These are phyloP conservation scores for Steatocranus sp. DNA, from an alignment of 2,797 vertebrate species.

Conservation along the genomic window DNA sequence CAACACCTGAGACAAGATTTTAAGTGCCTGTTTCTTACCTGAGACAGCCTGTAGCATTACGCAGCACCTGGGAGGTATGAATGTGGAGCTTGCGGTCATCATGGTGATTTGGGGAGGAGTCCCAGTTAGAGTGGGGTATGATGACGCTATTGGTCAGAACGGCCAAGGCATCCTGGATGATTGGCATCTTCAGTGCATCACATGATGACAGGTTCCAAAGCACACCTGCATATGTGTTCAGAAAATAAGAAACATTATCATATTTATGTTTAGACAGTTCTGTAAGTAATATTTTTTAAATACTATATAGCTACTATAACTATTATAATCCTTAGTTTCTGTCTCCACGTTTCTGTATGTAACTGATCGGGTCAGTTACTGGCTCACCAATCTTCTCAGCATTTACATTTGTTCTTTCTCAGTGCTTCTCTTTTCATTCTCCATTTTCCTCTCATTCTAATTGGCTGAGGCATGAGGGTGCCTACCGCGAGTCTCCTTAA, in stretches of 20 bases:
- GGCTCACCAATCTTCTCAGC: neutral
- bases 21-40: conserved; percentile 69
- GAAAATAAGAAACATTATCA: neutral
- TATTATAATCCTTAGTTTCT: neutral
- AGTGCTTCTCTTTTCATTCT: neutral
- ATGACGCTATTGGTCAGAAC: conserved; percentile 98
- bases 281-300: neutral
- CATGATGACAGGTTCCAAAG: conserved; percentile 98
- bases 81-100: conserved; percentile 95
- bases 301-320: neutral
- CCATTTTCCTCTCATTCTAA: neutral
- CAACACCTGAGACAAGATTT: rapidly evolving
- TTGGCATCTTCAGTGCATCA: conserved; percentile 99
- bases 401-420: neutral
- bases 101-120: conserved; percentile 88
- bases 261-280: neutral
- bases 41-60: conserved; percentile 98
- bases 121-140: conserved; percentile 96
- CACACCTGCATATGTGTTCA: conserved; percentile 78
- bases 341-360: neutral
- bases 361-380: neutral
- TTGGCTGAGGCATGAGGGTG: neutral
- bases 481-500: neutral
- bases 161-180: conserved; percentile 96
- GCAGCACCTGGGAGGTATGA: conserved; percentile 97